phyloP scores from a whole-genome alignment of 1,140 invertebrate genomes.

The Acromyrmex charruanus region DNA sequence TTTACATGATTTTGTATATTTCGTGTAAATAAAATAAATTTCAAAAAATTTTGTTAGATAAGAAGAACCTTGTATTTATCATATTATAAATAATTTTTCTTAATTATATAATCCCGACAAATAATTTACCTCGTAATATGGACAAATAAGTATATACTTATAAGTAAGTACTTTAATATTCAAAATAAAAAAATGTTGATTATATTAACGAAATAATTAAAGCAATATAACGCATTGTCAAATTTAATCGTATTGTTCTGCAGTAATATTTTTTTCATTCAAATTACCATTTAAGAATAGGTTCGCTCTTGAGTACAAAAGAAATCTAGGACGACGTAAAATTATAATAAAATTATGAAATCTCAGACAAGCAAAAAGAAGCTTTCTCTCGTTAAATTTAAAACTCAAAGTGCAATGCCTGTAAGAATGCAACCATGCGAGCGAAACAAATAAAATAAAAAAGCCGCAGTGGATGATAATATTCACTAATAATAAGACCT shows the following conservation, averaged over 20 bases:
- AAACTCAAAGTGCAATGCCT: background rate
- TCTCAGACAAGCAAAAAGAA: background rate
- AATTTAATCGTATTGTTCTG: background rate
- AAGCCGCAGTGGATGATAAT: background rate
- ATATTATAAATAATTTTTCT: slow-evolving; percentile 2
- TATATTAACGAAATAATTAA: slow-evolving; percentile 13
- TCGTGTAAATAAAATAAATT: background rate
- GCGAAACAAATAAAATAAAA: background rate
- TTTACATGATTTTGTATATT: background rate
- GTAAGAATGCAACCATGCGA: background rate
- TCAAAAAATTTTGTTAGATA: background rate
- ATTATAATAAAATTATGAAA: slow-evolving; percentile 26
- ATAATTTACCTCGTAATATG: background rate
- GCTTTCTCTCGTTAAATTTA: background rate
- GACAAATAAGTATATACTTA: background rate
- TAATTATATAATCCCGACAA: background rate
- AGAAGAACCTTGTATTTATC: background rate
- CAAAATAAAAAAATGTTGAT: background rate
- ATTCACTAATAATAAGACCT: background rate
- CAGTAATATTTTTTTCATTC: background rate
- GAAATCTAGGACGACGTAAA: background rate
- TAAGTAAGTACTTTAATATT: background rate
- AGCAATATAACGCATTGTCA: background rate
- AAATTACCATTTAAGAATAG: background rate
- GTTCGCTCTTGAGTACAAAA: background rate